Base-by-base conservation (phyloP, 2,113 vertebrate species). In the Syngnathus floridae region DNA sequence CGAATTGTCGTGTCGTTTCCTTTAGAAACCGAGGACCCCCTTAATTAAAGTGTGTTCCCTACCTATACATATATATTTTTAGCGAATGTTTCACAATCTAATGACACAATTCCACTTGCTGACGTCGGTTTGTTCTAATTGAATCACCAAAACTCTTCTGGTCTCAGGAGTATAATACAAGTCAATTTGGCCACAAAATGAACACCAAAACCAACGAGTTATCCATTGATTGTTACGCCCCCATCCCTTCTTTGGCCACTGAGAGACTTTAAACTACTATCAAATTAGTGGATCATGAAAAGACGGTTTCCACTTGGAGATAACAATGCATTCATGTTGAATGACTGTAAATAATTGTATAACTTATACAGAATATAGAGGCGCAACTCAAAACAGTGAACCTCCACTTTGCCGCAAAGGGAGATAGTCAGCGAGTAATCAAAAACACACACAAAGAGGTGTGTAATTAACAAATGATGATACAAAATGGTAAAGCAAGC, bases 271-370 rank as follows among this genome's bases (percentile, higher is more conserved):
- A 41, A 64, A 49, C 64, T 4, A 51, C 37, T 21, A 21, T 31
- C 54, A 9, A 55, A 60, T 17, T 66, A 7, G 19, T 66, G 4
- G 26, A 63, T 35, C 1, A 45, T 64, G 10, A 13, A 13, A 54
- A 46, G n/a, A 57, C 16, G 17, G 13, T 46, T 67, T 73, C 13
- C 49, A 66, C 36, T 48, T 36, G 35, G 40, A 71, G 73, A 73
- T 36, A 16, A 74, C 75, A 76, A 69, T 74, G 75, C 76, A 85
- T 90, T 90, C 81, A 87, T 86, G 83, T 85, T 86, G 79, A 85
- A 86, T 88, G 82, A 78, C 55, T 92, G 91, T 91, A 92, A 88
- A 92, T 92, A 91, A 82, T 84, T 76, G 78, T 80, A 71, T 63
- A 72, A 67, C 72, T 62, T 91, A 89, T 91, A 91, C 89, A 91